These are phyloP conservation scores for Hermaeophaga mercurialis DNA, from an alignment of 2,888 invertebrate genomes.

Conservation along the genomic window DNA sequence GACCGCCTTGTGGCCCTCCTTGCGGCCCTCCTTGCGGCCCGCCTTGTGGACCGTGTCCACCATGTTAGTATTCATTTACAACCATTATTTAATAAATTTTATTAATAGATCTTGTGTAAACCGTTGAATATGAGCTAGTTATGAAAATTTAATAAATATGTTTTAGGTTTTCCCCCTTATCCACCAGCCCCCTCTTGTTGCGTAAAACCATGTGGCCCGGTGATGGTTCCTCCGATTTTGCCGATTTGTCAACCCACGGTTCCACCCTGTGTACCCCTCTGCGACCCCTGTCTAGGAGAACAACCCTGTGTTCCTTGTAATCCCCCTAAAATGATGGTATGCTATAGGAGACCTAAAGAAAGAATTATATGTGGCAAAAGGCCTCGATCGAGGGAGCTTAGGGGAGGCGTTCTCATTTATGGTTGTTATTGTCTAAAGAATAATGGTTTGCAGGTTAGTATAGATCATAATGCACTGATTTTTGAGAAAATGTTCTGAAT, in stretches of 20 bases:
- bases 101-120: too few relatives aligned
- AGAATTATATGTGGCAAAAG: conserved; percentile 49
- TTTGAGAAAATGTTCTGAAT: too few relatives aligned
- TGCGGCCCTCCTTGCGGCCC: conserved; percentile 37
- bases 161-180: conserved; percentile 30
- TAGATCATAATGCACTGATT: too few relatives aligned
- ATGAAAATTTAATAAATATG: background rate
- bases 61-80: too few relatives aligned
- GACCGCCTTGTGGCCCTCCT: conserved; percentile 17
- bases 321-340: conserved; percentile 64
- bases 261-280: conserved; percentile 52
- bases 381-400: conserved; percentile 62
- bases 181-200: too few relatives aligned
- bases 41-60: conserved; percentile 29
- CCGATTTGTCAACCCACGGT: conserved; percentile 43
- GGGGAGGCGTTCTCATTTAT: conserved; percentile 59
- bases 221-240: conserved; percentile 1
- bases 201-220: background rate
- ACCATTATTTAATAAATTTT: too few relatives aligned
- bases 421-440: conserved; percentile 65
- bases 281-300: conserved; percentile 59
- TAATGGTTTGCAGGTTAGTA: conserved; percentile 61
- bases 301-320: conserved; percentile 65
- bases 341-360: conserved; percentile 57
- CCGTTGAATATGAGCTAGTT: too few relatives aligned